Conservation (phyloP, 2,113 vertebrate species). For the Notarius lentiginosus region DNA sequence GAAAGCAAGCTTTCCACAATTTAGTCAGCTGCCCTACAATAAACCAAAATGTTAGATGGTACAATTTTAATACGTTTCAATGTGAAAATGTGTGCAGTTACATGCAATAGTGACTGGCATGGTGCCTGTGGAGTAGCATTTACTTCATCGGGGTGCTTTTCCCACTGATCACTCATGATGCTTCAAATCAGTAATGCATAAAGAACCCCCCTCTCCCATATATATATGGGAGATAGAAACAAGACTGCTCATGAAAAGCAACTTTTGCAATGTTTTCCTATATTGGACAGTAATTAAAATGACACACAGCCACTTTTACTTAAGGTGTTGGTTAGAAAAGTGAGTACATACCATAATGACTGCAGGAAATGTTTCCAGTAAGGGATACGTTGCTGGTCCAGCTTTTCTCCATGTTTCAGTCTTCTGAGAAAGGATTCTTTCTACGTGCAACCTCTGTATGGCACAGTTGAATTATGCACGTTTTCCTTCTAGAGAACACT, state of each 20-base stretch:
- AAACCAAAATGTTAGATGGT: slow-evolving; percentile 33
- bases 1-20: slow-evolving; percentile 33
- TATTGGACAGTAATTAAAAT: neutral
- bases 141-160: neutral
- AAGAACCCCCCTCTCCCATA: neutral
- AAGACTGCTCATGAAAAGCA: neutral
- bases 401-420: neutral
- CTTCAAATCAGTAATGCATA: neutral
- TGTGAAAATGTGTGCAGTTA: slow-evolving; percentile 10
- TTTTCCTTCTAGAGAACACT: neutral
- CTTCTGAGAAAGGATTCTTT: neutral
- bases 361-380: neutral
- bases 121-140: neutral
- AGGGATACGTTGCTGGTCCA: neutral
- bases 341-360: slow-evolving; percentile 7
- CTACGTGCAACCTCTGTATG: neutral
- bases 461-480: slow-evolving; percentile 8
- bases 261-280: neutral
- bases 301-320: slow-evolving; percentile 2
- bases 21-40: slow-evolving; percentile 26
- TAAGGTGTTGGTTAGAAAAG: neutral
- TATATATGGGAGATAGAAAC: neutral
- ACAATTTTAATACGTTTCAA: neutral
- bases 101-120: neutral
- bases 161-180: neutral